Conservation (phyloP, 2,113 vertebrate species). For the Neofelis nebulosa region DNA sequence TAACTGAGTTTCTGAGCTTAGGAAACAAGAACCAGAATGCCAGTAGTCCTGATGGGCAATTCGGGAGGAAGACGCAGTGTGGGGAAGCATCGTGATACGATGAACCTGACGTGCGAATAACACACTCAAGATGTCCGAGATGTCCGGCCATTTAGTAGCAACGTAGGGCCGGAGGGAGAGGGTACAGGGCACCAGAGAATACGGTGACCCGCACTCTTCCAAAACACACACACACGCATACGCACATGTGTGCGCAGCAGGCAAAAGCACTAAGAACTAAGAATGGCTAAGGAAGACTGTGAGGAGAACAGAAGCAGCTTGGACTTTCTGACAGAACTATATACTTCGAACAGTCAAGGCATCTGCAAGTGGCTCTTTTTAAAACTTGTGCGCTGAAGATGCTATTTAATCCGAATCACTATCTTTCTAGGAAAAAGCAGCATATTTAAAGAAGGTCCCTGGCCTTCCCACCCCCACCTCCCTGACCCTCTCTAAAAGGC, state of each 20-base stretch:
- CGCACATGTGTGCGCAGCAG: rapidly evolving
- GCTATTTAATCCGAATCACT: neutral
- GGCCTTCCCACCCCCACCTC: neutral
- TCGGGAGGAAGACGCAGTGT: neutral
- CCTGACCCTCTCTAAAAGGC: neutral
- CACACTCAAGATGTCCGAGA: neutral
- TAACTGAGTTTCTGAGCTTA: neutral
- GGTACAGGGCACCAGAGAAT: neutral
- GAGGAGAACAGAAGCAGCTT: neutral
- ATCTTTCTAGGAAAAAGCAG: neutral
- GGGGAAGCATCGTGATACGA: neutral
- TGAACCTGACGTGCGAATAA: neutral
- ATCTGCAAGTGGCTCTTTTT: neutral
- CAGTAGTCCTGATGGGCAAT: neutral
- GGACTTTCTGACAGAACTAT: neutral
- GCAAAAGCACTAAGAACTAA: neutral
- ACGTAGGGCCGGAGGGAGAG: neutral
- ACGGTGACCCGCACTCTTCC: neutral
- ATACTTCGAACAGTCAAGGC: neutral
- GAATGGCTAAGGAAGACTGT: neutral
- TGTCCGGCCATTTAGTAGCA: neutral
- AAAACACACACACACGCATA: neutral
- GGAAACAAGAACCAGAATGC: neutral
- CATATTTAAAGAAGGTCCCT: neutral
- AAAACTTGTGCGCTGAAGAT: neutral